phyloP scores from a whole-genome alignment of 2,888 invertebrate genomes.

The Lissocephala sabroskyi region DNA sequence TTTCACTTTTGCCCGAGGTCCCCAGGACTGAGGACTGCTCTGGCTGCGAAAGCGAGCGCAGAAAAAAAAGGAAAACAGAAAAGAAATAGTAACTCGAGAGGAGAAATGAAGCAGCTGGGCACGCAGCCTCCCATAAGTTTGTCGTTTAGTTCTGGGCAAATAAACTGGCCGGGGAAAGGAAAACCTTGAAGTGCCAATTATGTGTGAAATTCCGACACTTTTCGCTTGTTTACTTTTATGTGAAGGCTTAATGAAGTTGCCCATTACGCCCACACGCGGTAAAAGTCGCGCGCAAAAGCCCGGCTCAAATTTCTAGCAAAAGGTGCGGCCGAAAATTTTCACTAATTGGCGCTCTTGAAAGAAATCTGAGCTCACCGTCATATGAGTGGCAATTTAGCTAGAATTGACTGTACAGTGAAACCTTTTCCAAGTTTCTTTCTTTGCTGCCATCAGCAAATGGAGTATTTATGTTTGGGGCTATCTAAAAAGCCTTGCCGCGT shows the following conservation, averaged over 20 bases:
- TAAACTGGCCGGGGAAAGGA: slow-evolving; percentile 44
- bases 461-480: slow-evolving; percentile 2
- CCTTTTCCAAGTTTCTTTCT: no score
- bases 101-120: slow-evolving; percentile 34
- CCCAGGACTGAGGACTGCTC: no score
- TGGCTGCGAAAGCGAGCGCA: no score
- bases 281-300: no score
- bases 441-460: not conserved
- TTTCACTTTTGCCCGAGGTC: slow-evolving; percentile 49
- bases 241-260: slow-evolving; percentile 58
- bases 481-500: not conserved
- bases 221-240: slow-evolving; percentile 62
- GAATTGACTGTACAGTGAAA: no score
- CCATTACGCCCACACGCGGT: no score
- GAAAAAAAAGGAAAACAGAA: slow-evolving; percentile 20
- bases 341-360: no score
- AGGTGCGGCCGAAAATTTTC: no score
- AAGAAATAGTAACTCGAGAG: slow-evolving; percentile 21
- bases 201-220: slow-evolving; percentile 63
- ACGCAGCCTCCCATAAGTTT: slow-evolving; percentile 47
- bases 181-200: slow-evolving; percentile 63
- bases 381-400: no score
- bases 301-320: no score
- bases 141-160: slow-evolving; percentile 49
- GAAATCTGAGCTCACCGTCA: no score